Evolutionary conservation across 2,113 vertebrate species (phyloP).

Genomic region (Falco punctatus): DNA sequence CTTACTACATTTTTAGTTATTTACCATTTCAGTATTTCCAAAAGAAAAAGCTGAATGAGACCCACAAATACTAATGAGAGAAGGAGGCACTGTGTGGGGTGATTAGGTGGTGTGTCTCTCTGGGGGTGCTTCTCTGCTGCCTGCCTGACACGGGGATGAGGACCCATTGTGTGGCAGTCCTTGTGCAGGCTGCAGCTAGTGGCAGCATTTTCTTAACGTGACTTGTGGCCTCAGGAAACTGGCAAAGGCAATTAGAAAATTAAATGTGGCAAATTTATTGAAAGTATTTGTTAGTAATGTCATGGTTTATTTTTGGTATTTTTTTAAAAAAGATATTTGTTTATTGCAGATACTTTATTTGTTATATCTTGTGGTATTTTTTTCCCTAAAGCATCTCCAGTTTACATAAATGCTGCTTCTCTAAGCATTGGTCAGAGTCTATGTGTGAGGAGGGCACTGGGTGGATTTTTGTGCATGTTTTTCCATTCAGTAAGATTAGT

Average conservation of each 20-base stretch:
- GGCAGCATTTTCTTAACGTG: background rate
- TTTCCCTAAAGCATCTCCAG: background rate
- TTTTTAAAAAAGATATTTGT: background rate
- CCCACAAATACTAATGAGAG: background rate
- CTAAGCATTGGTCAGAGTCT: background rate
- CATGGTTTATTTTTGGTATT: background rate
- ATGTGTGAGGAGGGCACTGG: background rate
- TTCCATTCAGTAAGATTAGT: background rate
- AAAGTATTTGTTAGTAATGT: background rate
- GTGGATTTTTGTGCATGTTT: background rate
- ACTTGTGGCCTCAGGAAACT: background rate
- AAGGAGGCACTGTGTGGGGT: fast-evolving
- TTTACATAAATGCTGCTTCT: background rate
- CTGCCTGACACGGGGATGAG: background rate
- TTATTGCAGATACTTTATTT: background rate
- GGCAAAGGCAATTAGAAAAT: background rate
- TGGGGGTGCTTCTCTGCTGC: background rate
- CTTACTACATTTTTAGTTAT: background rate
- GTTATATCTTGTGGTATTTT: background rate
- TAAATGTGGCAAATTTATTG: background rate
- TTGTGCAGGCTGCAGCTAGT: background rate
- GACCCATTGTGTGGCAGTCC: background rate
- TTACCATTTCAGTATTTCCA: background rate
- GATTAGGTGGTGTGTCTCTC: too few relatives aligned
- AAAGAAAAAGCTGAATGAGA: background rate